A percentile compares a stretch with the other conserved stretches of the same genome.
Evolutionary conservation across 2,797 vertebrate species (phyloP).

Genomic region (Manis crassicaudata): DNA sequence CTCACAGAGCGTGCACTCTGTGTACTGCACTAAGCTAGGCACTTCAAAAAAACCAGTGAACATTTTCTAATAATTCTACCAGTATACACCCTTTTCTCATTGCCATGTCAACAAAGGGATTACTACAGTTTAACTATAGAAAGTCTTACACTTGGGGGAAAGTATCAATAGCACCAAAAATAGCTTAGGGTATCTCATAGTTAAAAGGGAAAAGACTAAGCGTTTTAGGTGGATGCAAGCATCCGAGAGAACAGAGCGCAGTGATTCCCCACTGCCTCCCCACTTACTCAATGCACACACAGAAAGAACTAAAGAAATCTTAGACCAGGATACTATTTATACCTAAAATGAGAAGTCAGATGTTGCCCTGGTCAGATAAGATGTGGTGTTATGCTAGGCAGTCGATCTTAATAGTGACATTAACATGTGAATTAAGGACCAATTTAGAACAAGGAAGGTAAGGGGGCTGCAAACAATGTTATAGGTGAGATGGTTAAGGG

Average conservation of each 20-base stretch:
- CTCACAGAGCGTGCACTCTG: neutral
- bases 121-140: neutral
- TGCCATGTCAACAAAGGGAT: neutral
- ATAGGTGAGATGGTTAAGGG: neutral
- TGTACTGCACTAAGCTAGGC: neutral
- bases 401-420: neutral
- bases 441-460: neutral
- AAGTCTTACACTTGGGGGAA: neutral
- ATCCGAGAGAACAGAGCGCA: neutral
- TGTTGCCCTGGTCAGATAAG: neutral
- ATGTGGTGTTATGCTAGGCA: neutral
- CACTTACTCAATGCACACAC: neutral
- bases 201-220: neutral
- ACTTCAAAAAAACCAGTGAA: constrained; percentile 13
- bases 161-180: neutral
- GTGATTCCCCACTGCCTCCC: neutral
- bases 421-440: neutral
- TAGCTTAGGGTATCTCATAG: neutral
- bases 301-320: neutral
- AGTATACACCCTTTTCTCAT: neutral
- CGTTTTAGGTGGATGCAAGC: neutral
- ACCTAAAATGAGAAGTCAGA: neutral
- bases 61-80: neutral
- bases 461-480: neutral
- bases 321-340: neutral